These are phyloP conservation scores for Caenorhabditis angaria DNA, from an alignment of 2,888 invertebrate species.

Conservation along the genomic window DNA sequence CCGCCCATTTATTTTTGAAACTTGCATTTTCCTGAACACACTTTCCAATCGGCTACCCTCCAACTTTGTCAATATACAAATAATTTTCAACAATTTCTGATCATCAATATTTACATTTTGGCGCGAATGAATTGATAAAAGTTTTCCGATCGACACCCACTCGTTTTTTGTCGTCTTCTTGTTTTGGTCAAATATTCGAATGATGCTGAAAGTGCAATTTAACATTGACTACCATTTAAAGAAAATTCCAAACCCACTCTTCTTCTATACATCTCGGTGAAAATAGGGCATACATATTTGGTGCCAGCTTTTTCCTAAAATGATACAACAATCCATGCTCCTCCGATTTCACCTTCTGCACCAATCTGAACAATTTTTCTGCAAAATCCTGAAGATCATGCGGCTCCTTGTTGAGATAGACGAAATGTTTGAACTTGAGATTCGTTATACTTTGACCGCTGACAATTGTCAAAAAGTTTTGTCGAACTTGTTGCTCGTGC, in stretches of 20 bases:
- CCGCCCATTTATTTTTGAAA: neutral
- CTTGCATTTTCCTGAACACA: conserved; percentile 35
- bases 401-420: conserved; percentile 28
- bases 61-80: conserved; percentile 37
- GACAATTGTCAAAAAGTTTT: conserved; percentile 15
- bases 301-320: conserved; percentile 55
- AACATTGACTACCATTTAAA: neutral
- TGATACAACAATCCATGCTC: conserved; percentile 61
- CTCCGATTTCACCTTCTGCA: conserved; percentile 41
- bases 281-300: conserved; percentile 44
- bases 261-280: conserved; percentile 41
- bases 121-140: conserved; percentile 20
- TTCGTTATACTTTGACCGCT: conserved; percentile 37
- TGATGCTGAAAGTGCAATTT: conserved; percentile 24
- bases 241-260: conserved; percentile 14
- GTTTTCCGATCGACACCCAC: conserved; percentile 25
- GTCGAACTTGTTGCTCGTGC: neutral
- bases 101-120: conserved; percentile 36
- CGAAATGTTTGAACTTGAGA: conserved; percentile 52
- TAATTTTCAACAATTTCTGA: conserved; percentile 35
- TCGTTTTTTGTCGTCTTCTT: conserved; percentile 29
- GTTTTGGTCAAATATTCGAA: conserved; percentile 33
- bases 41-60: conserved; percentile 26
- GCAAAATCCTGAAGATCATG: conserved; percentile 33
- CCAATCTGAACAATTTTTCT: conserved; percentile 40